Evolutionary conservation across 1,140 invertebrate species (phyloP), one percentile per base, ranked within the genome.

Genomic region (Parapsyche elsis): DNA sequence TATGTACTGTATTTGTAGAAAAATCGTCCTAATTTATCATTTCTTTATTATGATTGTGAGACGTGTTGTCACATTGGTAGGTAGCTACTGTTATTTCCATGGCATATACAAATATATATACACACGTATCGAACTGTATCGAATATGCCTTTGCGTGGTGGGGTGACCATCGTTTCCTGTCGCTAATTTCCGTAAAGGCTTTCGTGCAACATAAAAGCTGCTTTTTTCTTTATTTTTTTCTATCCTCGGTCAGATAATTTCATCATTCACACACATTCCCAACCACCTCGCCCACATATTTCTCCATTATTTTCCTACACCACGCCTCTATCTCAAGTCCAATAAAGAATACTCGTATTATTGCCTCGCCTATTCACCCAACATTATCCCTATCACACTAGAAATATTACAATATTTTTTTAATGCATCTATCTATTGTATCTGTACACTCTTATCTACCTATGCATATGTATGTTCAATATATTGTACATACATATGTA

Each of bases 311-410:
- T 2, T 53, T 53, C 49, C 49, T 38, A 44, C 14, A 30, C 73
- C 45, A 26, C 14, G 24, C 57, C 57, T 61, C 57, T 26, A 26
- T 26, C 24, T 71, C 67, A 30, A 59, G 24, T 67, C 21, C 21
- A 26, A 67, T 26, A 67, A 67, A 67, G 24, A 67, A 67, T 23
- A 64, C 64, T 26, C 10, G 26, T 26, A 26, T 26, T 26, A 67
- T 67, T 23, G 21, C 64, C 24, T 24, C 21, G 5, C n/a, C 24
- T 30, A 67, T 12, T 67, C 24, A 0, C 9, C 38, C 75, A 67
- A 76, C 53, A 78, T 21, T 59, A 74, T 64, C 21, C 23, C 14
- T 14, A 79, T 53, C 10, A 53, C 16, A 53, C 12, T 7, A n/a
- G n/a, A n/a, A n/a, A 53, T 53, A 53, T 53, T 14, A n/a, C n/a